phyloP scores from a whole-genome alignment of 2,113 vertebrate species.

The Hassar affinis region DNA sequence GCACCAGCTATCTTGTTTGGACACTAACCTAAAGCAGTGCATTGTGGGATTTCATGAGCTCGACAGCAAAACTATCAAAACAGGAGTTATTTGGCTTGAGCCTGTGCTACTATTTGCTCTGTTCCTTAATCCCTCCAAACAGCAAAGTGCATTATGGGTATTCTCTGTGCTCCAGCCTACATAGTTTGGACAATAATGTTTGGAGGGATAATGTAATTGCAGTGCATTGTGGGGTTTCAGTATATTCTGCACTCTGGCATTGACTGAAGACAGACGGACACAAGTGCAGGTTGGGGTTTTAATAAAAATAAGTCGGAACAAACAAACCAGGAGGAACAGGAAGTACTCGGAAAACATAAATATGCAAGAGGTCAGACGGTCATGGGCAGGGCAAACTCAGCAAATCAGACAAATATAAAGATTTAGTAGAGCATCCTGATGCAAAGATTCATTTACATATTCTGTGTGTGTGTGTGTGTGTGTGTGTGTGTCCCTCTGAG shows the following conservation, averaged over 20 bases:
- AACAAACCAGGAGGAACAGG: not conserved
- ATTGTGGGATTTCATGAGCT: slow-evolving; percentile 7
- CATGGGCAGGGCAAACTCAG: not conserved
- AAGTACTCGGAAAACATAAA: not conserved
- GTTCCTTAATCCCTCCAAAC: not conserved
- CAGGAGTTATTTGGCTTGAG: not conserved
- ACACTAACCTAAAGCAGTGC: not conserved
- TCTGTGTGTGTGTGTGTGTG: slow-evolving; percentile 6
- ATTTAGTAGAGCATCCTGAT: not conserved
- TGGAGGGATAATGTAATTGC: not conserved
- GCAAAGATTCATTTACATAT: not conserved
- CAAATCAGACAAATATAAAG: not conserved
- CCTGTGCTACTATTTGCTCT: not conserved
- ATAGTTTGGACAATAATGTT: not conserved
- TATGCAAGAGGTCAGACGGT: not conserved
- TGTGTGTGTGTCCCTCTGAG: not conserved
- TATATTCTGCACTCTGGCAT: not conserved
- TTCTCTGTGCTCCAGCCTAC: not conserved
- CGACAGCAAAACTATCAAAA: not conserved
- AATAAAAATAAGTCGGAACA: not conserved
- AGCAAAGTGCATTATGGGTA: not conserved
- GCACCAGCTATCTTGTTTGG: not conserved
- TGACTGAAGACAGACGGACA: not conserved
- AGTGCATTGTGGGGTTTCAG: not conserved
- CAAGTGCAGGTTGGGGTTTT: not conserved